phyloP scores from a whole-genome alignment of 2,797 vertebrate species.

The Carduelis carduelis region DNA sequence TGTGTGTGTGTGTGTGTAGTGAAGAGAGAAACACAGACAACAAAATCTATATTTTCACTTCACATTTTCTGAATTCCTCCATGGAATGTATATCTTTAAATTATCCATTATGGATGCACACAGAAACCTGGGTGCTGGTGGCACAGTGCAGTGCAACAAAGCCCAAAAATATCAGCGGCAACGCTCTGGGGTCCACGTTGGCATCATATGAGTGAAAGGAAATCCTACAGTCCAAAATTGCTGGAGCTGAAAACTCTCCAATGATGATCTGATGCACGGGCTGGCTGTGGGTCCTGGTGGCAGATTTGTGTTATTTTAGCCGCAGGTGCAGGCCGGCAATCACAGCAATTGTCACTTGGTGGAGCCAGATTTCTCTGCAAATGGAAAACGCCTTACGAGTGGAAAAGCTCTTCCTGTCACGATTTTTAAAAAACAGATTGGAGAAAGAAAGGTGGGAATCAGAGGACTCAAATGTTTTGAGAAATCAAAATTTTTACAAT shows the following conservation, averaged over 20 bases:
- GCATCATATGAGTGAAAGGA: background rate
- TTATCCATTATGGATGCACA: background rate
- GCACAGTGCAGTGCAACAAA: background rate
- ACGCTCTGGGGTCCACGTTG: background rate
- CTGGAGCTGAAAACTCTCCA: background rate
- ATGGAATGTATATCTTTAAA: background rate
- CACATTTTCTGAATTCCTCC: background rate
- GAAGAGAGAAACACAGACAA: background rate
- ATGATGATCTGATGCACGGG: background rate
- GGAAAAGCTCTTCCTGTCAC: background rate
- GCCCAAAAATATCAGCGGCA: background rate
- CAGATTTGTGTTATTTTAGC: background rate
- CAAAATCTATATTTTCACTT: background rate
- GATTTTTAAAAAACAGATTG: background rate
- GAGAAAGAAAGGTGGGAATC: background rate
- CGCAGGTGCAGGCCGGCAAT: background rate
- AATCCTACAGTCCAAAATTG: background rate
- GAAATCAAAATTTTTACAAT: background rate
- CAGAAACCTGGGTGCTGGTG: background rate
- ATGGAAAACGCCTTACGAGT: accelerated
- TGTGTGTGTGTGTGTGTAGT: background rate
- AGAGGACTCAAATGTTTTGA: background rate
- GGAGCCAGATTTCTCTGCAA: slow-evolving; percentile 70
- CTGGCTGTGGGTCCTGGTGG: background rate
- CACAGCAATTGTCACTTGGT: slow-evolving; percentile 60